These are phyloP conservation scores for Helicoverpa armigera DNA, from an alignment of 1,140 invertebrate genomes.

Conservation along the genomic window DNA sequence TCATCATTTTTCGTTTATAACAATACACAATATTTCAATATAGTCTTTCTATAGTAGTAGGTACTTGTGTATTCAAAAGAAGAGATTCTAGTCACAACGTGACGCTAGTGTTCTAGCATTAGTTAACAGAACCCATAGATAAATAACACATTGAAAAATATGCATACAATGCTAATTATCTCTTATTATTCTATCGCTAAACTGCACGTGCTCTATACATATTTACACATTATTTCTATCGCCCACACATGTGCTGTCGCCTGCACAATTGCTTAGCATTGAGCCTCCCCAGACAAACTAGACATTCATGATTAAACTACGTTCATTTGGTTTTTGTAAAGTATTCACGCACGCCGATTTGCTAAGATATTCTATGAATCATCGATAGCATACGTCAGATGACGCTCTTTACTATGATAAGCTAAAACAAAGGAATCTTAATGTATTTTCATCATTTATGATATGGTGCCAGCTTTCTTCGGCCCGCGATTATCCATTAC, in stretches of 20 bases:
- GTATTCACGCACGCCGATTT: conserved; percentile 12
- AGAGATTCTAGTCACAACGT: background rate
- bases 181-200: conserved; percentile 27
- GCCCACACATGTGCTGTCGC: conserved; percentile 5
- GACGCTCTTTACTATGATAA: background rate
- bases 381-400: conserved; percentile 7
- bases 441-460: conserved; percentile 1
- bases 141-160: conserved; percentile 31
- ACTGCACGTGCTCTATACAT: conserved; percentile 31
- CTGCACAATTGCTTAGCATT: conserved; percentile 47
- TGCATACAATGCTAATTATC: conserved; percentile 45
- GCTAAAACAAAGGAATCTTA: conserved; percentile 13
- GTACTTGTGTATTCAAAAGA: no score
- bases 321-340: background rate
- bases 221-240: conserved; percentile 15
- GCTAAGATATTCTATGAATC: conserved; percentile 10
- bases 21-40: no score
- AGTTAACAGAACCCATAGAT: conserved; percentile 12
- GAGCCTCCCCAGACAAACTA: conserved; percentile 21
- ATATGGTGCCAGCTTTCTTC: background rate
- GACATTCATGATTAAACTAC: background rate
- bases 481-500: background rate
- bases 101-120: background rate
- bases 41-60: no score
- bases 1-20: background rate